phyloP scores from a whole-genome alignment of 2,888 invertebrate genomes.

The Mesorhabditis sp. region DNA sequence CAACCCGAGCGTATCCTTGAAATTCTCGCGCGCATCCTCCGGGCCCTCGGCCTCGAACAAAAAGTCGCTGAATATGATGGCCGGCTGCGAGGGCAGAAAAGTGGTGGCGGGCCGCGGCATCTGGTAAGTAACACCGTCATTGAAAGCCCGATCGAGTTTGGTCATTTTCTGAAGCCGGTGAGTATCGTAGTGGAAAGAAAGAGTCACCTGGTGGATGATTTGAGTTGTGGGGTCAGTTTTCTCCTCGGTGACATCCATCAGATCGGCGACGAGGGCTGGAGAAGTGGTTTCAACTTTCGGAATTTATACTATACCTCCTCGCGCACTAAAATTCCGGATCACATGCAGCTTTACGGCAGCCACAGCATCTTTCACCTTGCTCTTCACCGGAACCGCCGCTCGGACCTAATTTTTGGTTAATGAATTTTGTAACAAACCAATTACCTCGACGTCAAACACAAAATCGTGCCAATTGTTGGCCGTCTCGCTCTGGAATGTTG shows the following conservation, averaged over 20 bases:
- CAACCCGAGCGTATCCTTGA: conserved; percentile 35
- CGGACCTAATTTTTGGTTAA: conserved; percentile 20
- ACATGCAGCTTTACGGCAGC: conserved; percentile 37
- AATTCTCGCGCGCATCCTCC: conserved; percentile 43
- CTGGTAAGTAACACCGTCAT: not conserved
- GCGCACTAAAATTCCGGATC: conserved; percentile 29
- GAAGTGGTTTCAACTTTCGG: no score
- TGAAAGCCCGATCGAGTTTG: no score
- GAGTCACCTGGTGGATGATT: no score
- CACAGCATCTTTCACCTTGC: conserved; percentile 33
- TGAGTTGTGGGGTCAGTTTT: no score
- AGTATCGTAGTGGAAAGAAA: no score
- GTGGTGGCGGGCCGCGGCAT: conserved; percentile 6
- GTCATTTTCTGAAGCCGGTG: no score
- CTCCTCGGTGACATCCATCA: no score
- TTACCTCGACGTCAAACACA: conserved; percentile 3
- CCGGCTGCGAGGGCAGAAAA: conserved; percentile 18
- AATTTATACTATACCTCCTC: conserved; percentile 23
- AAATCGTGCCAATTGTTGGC: not conserved
- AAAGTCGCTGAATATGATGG: conserved; percentile 37
- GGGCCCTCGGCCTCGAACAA: conserved; percentile 40
- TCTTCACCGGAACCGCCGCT: conserved; percentile 35
- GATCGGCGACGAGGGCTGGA: no score
- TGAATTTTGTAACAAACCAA: no score
- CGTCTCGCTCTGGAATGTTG: not conserved